Evolutionary conservation across 1,140 invertebrate genomes (phyloP).

Genomic region (Whitmania pigra): DNA sequence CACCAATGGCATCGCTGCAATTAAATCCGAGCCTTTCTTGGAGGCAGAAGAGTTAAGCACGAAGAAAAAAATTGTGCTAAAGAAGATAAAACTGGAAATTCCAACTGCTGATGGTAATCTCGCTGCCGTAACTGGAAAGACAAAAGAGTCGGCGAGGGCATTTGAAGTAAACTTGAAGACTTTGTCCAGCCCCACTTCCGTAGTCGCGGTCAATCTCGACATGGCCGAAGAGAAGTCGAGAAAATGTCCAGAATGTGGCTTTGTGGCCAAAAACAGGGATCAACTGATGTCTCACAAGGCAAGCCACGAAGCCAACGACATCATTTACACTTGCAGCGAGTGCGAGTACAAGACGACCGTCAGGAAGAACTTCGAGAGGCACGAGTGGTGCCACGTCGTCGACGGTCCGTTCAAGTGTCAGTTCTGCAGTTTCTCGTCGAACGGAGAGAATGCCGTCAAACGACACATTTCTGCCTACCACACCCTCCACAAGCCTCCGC

Average conservation of each 20-base stretch:
- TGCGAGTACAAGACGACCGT: slow-evolving; percentile 85
- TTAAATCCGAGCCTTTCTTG: no score
- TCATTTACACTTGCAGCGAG: slow-evolving; percentile 56
- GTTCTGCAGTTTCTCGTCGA: slow-evolving; percentile 17
- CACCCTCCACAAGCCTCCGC: neutral
- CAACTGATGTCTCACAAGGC: neutral
- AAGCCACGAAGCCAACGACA: neutral
- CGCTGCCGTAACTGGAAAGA: neutral
- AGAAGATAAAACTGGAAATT: slow-evolving; percentile 3
- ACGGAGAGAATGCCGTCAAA: slow-evolving; percentile 9
- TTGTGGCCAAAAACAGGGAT: slow-evolving; percentile 9
- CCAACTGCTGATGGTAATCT: neutral
- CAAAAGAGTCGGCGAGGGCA: neutral
- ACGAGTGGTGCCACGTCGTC: slow-evolving; percentile 77
- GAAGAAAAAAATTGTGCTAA: no score
- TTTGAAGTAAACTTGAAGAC: neutral
- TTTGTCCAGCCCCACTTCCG: neutral
- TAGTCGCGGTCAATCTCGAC: neutral
- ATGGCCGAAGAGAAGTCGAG: neutral
- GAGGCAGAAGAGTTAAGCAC: no score
- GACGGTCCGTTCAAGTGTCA: slow-evolving; percentile 12
- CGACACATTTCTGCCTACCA: slow-evolving; percentile 4
- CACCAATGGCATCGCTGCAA: no score
- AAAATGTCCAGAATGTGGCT: neutral
- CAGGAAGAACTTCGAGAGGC: slow-evolving; percentile 82